Percentiles rank a stretch among this genome's conserved stretches.
phyloP scores from a whole-genome alignment of 2,888 invertebrate genomes.

The Spodoptera littoralis region DNA sequence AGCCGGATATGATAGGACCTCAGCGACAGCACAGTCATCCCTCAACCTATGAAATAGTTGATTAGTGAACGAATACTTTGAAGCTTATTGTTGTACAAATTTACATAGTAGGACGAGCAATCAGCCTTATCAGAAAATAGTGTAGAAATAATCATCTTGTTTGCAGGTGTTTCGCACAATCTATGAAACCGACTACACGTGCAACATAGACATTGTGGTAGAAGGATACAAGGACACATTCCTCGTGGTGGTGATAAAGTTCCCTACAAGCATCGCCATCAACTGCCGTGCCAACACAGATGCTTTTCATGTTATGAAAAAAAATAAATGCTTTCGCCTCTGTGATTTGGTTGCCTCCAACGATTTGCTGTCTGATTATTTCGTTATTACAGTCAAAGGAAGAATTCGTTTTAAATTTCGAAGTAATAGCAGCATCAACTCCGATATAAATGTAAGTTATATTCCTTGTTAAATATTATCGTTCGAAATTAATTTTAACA shows the following conservation, averaged over 20 bases:
- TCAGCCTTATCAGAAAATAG: not conserved
- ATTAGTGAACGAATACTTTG: too few species aligned
- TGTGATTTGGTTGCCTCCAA: constrained; percentile 66
- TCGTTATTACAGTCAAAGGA: constrained; percentile 64
- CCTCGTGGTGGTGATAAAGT: constrained; percentile 74
- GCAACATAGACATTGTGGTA: constrained; percentile 74
- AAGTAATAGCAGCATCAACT: constrained; percentile 81
- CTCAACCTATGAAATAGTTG: too few species aligned
- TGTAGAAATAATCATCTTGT: not conserved
- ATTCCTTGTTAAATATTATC: not conserved
- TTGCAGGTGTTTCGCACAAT: constrained; percentile 77
- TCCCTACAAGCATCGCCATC: constrained; percentile 66
- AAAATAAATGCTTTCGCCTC: constrained; percentile 65
- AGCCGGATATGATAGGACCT: too few species aligned
- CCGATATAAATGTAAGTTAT: constrained; percentile 75
- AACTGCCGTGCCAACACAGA: constrained; percentile 72
- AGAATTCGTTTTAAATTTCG: constrained; percentile 74
- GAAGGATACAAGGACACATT: constrained; percentile 45
- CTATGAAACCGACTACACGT: constrained; percentile 74
- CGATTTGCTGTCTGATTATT: constrained; percentile 64
- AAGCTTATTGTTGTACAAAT: too few species aligned
- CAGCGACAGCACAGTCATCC: too few species aligned
- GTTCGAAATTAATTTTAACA: too few species aligned
- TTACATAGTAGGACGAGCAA: not conserved
- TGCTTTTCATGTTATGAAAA: constrained; percentile 72